phyloP scores from a whole-genome alignment of 1,140 invertebrate genomes.

The Proales similis region DNA sequence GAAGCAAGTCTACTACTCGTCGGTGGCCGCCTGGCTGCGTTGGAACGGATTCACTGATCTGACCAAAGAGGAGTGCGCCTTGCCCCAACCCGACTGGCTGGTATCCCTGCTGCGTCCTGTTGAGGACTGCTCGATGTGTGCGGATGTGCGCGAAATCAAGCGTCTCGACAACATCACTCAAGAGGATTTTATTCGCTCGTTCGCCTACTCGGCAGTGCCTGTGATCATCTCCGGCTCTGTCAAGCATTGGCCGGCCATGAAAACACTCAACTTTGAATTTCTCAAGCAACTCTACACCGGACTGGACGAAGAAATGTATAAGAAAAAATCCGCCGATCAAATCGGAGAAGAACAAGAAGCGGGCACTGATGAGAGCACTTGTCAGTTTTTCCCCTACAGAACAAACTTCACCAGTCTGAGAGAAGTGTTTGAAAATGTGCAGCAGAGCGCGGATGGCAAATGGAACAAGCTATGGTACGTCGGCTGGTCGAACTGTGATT shows the following conservation, averaged over 20 bases:
- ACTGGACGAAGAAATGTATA: constrained; percentile 39
- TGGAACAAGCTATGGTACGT: constrained; percentile 72
- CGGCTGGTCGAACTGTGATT: constrained; percentile 81
- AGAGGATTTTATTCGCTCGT: constrained; percentile 62
- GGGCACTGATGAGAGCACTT: constrained; percentile 48
- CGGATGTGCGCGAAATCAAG: constrained; percentile 58
- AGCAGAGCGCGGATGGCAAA: constrained; percentile 58
- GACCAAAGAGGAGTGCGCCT: constrained; percentile 43
- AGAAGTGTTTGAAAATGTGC: constrained; percentile 66
- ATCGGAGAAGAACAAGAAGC: constrained; percentile 6
- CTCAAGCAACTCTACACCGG: constrained; percentile 66
- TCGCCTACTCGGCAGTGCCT: constrained; percentile 66
- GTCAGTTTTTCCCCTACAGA: constrained; percentile 82
- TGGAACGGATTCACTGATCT: constrained; percentile 21
- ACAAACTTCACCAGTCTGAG: constrained; percentile 67
- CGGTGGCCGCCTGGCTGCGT: constrained; percentile 17
- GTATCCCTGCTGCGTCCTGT: constrained; percentile 64
- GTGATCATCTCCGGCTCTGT: constrained; percentile 72
- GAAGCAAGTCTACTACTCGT: not conserved
- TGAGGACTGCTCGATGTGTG: constrained; percentile 68
- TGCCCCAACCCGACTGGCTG: constrained; percentile 58
- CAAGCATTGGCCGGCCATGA: constrained; percentile 64
- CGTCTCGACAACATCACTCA: constrained; percentile 61
- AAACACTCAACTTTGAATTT: constrained; percentile 66
- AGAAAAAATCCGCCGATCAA: constrained; percentile 6